These are phyloP conservation scores for Thunnus maccoyii DNA, from an alignment of 2,113 vertebrate species.

Conservation along the genomic window DNA sequence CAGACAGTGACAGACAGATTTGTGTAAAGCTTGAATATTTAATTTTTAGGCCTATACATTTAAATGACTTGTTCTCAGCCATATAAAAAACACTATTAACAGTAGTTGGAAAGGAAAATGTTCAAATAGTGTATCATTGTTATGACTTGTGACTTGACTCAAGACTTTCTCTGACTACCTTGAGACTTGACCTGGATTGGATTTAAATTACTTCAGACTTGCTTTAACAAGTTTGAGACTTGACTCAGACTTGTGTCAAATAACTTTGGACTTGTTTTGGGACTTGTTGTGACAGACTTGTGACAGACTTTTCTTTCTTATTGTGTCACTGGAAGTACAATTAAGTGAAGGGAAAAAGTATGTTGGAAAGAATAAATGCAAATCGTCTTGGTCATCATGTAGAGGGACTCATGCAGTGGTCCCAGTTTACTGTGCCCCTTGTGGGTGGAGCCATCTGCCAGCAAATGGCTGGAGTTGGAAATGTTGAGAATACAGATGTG, in stretches of 20 bases:
- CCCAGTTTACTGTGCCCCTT: conserved; percentile 49
- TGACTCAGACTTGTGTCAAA: not conserved
- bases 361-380: conserved; percentile 9
- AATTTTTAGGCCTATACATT: not conserved
- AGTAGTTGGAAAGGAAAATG: too few species aligned
- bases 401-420: not conserved
- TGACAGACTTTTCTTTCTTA: not conserved
- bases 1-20: not conserved
- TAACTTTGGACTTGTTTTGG: not conserved
- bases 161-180: too few species aligned
- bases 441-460: conserved; percentile 56
- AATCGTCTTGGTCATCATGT: conserved; percentile 25
- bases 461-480: conserved; percentile 32
- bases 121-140: too few species aligned
- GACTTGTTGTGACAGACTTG: not conserved
- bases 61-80: too few species aligned
- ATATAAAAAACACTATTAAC: too few species aligned
- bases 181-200: too few species aligned
- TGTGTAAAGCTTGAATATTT: not conserved
- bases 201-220: too few species aligned
- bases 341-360: not conserved
- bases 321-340: not conserved
- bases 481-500: conserved; percentile 60
- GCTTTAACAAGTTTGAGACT: not conserved
- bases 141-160: not conserved